Base-by-base conservation (phyloP, 2,113 vertebrate genomes). In the Anoura caudifer region DNA sequence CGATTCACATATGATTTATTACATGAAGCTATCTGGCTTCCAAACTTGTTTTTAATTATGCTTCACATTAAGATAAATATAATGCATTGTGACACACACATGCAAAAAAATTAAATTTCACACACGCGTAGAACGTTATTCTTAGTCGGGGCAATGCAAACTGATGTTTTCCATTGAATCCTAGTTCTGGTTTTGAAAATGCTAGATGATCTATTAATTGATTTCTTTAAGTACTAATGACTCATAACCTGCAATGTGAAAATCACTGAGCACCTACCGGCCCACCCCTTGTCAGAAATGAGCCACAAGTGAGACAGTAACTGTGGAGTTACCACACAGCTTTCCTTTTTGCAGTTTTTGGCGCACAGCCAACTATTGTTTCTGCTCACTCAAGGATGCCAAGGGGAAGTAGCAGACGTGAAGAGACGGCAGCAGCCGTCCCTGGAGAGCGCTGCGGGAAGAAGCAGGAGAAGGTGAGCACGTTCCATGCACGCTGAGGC, bases 11-110 rank as follows among this genome's bases (percentile, higher is more conserved):
- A 19, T 8, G 65, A 67, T 61, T 61, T 28, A 61, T 69, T 80
- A 72, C 65, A 12, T 65, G 84, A 70, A 73, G 73, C 36, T 16
- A 41, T 7, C 43, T 82, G 50, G 17, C n/a, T 96, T 86, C n/a
- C 36, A 89, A 92, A 69, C n/a, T 56, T 65, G 70, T 67, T 86
- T 54, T 86, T 87, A 63, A 93, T 24, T 67, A 28, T 65, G 10
- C 36, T 45, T n/a, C 20, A 88, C n/a, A 47, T 45, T 52, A 84
- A 86, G 86, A 80, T 72, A 70, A 85, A 89, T 43, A 52, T 8
- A 91, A 33, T 52, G 33, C n/a, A 69, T 20, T 76, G 45, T 13
- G 69, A 77, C 45, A 33, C 4, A 50, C 56, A 52, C 19, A 76
- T 20, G 31, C 45, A 50, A 20, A 77, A 22, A 10, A 7, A 20